Evolutionary conservation across 2,113 vertebrate species (phyloP).

Genomic region (Actinemys pallida): DNA sequence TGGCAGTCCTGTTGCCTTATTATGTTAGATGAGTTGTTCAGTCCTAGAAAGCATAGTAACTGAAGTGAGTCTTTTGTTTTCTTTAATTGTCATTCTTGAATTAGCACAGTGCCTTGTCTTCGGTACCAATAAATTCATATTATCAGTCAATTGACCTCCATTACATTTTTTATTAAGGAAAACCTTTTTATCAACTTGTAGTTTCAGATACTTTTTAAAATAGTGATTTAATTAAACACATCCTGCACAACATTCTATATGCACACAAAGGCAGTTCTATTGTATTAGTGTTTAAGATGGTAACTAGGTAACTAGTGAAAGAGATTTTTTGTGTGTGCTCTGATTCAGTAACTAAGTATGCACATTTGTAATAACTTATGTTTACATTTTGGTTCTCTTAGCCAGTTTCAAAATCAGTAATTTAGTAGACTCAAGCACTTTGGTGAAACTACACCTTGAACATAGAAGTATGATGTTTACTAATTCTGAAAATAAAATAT

Average conservation of each 20-base stretch:
- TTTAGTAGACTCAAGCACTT: background rate
- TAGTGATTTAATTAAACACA: background rate
- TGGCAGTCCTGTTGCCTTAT: background rate
- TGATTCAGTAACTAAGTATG: background rate
- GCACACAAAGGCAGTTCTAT: background rate
- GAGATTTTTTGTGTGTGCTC: background rate
- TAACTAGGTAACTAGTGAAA: background rate
- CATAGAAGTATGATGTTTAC: background rate
- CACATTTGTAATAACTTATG: background rate
- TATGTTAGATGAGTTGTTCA: background rate
- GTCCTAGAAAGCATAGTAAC: background rate
- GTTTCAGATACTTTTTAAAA: background rate
- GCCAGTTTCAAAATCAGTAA: background rate
- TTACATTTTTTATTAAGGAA: background rate
- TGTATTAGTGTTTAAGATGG: background rate
- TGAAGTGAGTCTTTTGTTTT: background rate
- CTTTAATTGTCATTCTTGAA: background rate
- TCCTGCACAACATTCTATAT: background rate
- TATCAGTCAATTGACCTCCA: background rate
- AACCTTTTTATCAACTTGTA: background rate
- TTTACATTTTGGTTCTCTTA: background rate
- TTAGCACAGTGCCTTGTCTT: accelerated
- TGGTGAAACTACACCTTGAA: background rate
- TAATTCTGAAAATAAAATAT: background rate
- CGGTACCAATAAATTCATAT: background rate